Evolutionary conservation across 2,113 vertebrate species (phyloP).

Genomic region (Carassius carassius): DNA sequence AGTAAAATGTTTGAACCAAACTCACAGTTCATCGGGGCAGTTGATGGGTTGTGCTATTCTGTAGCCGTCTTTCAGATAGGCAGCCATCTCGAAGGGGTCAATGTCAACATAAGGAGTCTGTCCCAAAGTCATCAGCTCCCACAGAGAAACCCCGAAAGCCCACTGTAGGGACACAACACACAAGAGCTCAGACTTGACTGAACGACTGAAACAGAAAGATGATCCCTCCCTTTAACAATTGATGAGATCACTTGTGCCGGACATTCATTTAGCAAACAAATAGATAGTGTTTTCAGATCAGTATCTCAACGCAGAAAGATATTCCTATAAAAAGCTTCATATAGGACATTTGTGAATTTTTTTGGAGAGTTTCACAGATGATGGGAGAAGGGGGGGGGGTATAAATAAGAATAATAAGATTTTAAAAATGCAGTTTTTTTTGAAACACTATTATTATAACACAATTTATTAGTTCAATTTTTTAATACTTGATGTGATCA

Average conservation of each 20-base stretch:
- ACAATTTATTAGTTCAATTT: not conserved
- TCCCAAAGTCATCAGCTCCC: conserved; percentile 98
- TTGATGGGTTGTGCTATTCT: conserved; percentile 99
- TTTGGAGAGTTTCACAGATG: not conserved
- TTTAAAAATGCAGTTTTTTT: not conserved
- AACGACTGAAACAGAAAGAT: not conserved
- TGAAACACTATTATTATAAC: not conserved
- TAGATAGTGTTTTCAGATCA: not conserved
- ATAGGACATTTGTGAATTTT: not conserved
- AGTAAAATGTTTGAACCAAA: conserved; percentile 44
- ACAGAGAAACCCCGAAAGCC: conserved; percentile 96
- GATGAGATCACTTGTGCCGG: not conserved
- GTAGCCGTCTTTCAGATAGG: conserved; percentile 97
- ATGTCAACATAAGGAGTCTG: conserved; percentile 98
- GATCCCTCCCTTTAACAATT: not conserved
- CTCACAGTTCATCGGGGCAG: conserved; percentile 97
- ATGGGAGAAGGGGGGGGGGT: too few species aligned
- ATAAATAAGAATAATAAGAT: too few species aligned
- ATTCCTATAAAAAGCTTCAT: not conserved
- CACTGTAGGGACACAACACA: conserved; percentile 77
- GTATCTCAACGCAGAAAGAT: not conserved
- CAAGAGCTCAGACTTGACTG: not conserved
- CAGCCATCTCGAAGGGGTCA: conserved; percentile 98
- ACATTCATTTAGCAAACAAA: not conserved
- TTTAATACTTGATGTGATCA: too few species aligned